Evolutionary conservation across 2,888 invertebrate genomes (phyloP), one percentile per base, ranked within the genome.

Genomic region (Amblyteles armatorius): DNA sequence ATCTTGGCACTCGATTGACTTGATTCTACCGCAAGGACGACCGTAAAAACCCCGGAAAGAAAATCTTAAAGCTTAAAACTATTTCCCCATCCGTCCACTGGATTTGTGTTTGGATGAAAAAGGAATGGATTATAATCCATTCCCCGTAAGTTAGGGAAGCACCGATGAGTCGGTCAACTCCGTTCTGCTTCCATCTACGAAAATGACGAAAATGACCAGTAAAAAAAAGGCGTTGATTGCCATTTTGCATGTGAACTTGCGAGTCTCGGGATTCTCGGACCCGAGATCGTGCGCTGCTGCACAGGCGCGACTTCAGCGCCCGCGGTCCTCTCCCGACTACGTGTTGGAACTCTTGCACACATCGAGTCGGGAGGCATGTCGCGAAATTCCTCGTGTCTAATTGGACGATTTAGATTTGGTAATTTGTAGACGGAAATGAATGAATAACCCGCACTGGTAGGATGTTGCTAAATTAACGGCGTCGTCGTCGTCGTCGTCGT

Each of bases 361-460:
- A 40, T 11, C 11, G n/a, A 79, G 50, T 29, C 40, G 22, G 48
- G 16, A 71, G 69, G 60, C 36, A 77, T 44, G 13, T 29, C 40
- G 52, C 63, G 77, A 82, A 72, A 77, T 77, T 60, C 65, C 55
- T 50, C 65, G 65, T 65, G 52, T 63, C 72, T 80, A 89, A 89
- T 92, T 89, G 88, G 85, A 85, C 89, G 91, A 93, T 93, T 93
- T 92, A 90, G 91, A 92, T 93, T 92, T 91, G 90, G 92, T 92
- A 91, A 93, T 93, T 93, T 92, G 88, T 85, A 85, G 90, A 89
- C 93, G 93, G 93, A 93, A 93, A 93, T 93, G 90, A 91, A 90
- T 88, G 88, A 89, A 90, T 89, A 87, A 90, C 83, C 88, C 82
- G 86, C 87, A 71, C 82, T 83, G 85, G 87, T 78, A 83, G 87